phyloP scores from a whole-genome alignment of 2,797 vertebrate genomes.

The Crotalus adamanteus region DNA sequence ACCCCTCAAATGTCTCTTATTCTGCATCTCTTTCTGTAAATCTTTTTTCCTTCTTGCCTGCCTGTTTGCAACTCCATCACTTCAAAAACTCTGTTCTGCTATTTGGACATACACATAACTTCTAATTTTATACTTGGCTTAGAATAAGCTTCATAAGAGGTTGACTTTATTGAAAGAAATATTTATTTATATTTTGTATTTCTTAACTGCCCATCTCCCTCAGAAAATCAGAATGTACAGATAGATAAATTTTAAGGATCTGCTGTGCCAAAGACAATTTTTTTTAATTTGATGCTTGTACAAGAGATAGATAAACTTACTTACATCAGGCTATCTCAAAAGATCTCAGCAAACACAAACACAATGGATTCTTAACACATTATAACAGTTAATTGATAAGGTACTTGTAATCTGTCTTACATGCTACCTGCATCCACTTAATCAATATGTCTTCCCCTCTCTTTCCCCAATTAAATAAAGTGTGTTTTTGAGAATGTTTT shows the following conservation, averaged over 20 bases:
- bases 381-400: neutral
- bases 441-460: neutral
- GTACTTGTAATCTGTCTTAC: neutral
- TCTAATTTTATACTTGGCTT: constrained; percentile 7
- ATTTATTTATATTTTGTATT: neutral
- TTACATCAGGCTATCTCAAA: neutral
- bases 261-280: neutral
- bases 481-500: neutral
- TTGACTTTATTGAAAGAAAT: constrained; percentile 7
- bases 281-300: neutral
- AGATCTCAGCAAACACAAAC: neutral
- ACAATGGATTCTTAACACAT: neutral
- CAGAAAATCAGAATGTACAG: neutral
- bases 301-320: neutral
- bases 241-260: neutral
- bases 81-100: neutral
- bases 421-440: neutral
- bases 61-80: neutral
- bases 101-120: neutral
- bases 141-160: constrained; percentile 4
- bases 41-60: neutral
- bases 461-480: neutral
- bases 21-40: neutral
- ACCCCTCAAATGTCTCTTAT: neutral
- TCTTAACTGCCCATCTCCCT: neutral